Percentiles rank a stretch among this genome's conserved stretches.
Evolutionary conservation across 2,113 vertebrate species (phyloP).

Genomic region (Gavialis gangeticus): DNA sequence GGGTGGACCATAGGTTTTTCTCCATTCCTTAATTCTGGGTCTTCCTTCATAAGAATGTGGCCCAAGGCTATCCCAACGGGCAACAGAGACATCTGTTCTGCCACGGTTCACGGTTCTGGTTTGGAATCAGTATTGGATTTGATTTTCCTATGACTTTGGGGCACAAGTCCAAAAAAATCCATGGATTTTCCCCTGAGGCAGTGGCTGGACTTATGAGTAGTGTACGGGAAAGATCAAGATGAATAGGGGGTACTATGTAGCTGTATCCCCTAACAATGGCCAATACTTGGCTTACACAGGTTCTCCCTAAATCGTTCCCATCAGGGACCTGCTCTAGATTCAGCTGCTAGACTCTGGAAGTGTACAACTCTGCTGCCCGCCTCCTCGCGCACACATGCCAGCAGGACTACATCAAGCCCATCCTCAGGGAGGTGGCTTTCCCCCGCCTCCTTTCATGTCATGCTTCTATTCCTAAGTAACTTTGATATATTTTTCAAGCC

Average conservation of each 20-base stretch:
- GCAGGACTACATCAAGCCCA: not conserved
- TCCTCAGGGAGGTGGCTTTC: not conserved
- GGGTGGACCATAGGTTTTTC: not conserved
- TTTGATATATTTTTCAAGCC: not conserved
- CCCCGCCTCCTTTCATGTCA: not conserved
- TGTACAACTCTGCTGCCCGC: not conserved
- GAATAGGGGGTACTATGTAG: not conserved
- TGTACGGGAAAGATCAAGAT: not conserved
- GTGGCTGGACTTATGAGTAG: not conserved
- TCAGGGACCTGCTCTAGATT: not conserved
- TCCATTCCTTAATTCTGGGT: not conserved
- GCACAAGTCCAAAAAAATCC: not conserved
- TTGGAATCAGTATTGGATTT: accelerated
- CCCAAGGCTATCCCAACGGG: not conserved
- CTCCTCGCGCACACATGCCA: not conserved
- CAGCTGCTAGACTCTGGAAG: not conserved
- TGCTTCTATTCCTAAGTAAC: not conserved
- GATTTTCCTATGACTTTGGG: not conserved
- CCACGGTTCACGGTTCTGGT: accelerated
- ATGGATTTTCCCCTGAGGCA: not conserved
- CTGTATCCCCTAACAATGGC: not conserved
- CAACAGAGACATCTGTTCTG: not conserved
- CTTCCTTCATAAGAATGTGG: not conserved
- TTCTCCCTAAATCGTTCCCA: not conserved
- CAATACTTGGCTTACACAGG: not conserved